Percentiles rank a stretch among this genome's conserved stretches.
phyloP scores from a whole-genome alignment of 2,888 invertebrate genomes.

The Eurois occulta region DNA sequence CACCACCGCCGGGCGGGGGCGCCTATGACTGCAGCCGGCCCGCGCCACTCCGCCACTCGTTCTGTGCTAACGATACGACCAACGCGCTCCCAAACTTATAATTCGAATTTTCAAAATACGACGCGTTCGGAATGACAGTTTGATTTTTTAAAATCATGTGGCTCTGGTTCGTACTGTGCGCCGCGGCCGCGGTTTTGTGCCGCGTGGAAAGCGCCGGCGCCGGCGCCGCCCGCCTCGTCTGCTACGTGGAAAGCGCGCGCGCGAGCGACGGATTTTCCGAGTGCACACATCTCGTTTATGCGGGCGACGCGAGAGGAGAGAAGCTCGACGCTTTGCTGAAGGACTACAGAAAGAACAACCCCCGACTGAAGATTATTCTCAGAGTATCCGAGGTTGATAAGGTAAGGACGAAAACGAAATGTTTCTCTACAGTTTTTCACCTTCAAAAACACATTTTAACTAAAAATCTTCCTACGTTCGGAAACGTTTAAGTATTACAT shows the following conservation, averaged over 20 bases:
- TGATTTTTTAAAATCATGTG: conserved; percentile 81
- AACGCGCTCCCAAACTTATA: conserved; percentile 80
- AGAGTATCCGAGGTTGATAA: conserved; percentile 90
- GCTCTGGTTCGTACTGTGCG: conserved; percentile 81
- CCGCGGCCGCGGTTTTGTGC: conserved; percentile 77
- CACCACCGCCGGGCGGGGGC: conserved; percentile 84
- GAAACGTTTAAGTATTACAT: conserved; percentile 56
- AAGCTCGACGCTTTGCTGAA: conserved; percentile 85
- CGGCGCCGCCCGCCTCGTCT: conserved; percentile 87
- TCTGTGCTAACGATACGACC: conserved; percentile 82
- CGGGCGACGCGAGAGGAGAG: conserved; percentile 85
- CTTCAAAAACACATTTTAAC: conserved; percentile 41
- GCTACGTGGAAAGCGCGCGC: conserved; percentile 84
- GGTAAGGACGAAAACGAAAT: conserved; percentile 83
- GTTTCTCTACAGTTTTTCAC: conserved; percentile 1
- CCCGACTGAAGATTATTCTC: conserved; percentile 89
- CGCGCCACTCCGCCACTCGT: conserved; percentile 80
- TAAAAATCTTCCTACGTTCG: conserved; percentile 37
- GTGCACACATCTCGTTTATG: conserved; percentile 89
- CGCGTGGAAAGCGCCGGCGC: conserved; percentile 82
- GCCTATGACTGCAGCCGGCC: conserved; percentile 81
- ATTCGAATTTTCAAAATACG: conserved; percentile 71
- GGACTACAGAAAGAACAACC: conserved; percentile 86
- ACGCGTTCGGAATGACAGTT: conserved; percentile 80
- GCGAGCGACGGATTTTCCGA: conserved; percentile 80